Evolutionary conservation across 2,797 vertebrate genomes (phyloP), one percentile per base, ranked within the genome.

Genomic region (Epinephelus awoara): DNA sequence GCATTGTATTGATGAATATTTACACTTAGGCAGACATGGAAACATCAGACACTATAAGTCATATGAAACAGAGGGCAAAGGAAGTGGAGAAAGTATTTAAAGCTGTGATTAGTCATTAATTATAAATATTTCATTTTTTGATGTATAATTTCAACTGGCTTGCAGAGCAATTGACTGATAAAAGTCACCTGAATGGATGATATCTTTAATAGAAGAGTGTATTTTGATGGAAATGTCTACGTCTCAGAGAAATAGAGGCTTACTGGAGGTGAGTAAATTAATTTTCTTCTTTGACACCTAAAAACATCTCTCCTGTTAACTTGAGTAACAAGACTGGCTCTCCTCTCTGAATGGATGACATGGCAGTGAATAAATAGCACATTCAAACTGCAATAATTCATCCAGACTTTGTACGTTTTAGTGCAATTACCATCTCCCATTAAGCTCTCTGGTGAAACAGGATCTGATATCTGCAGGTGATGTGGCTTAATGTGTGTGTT

Each of bases 401-500:
- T 56, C 6, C 34, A 50, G 46, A 49, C 14, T 44, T 51, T 50
- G 11, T n/a, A 17, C 17, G 4, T 25, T 56, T 70, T 67, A 40
- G 49, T 34, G 15, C 1, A 64, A 14, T 75, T 72, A 47, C 18
- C 34, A 51, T 76, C 54, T 56, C 12, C 23, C 50, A 47, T 66
- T 44, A 49, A 19, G 6, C 21, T 51, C 18, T 15, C 49, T 23
- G 12, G 6, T 44, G 50, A 61, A 66, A 52, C 21, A 27, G 14
- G 17, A 77, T 18, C 25, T 40, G 7, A 52, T 64, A 17, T 40
- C 17, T 72, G 49, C 57, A 65, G 59, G 61, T 77, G 56, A 61
- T 8, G 34, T 62, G 65, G n/a, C 61, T 4, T 40, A 38, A 65
- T 66, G 14, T 38, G 14, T 38, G 59, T 67, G 18, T 40, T 50